Evolutionary conservation across 2,113 vertebrate species (phyloP).

Genomic region (Gallinago undulata): DNA sequence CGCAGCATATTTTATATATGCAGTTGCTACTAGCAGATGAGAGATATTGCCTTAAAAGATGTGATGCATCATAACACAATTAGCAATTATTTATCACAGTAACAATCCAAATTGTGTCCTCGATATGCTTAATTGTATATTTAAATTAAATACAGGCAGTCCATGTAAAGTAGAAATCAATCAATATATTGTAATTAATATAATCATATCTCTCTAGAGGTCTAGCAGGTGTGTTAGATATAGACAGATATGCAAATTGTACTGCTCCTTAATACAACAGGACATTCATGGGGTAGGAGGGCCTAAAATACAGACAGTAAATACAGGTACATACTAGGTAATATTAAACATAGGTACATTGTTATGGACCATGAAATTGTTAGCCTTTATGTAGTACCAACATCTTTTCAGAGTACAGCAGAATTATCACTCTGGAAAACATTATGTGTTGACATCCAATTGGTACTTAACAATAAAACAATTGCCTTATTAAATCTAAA

Average conservation of each 20-base stretch:
- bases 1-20: not conserved
- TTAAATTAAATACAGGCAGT: slow-evolving; percentile 33
- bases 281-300: not conserved
- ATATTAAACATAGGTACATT: not conserved
- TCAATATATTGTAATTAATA: slow-evolving; percentile 62
- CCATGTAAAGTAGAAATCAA: slow-evolving; percentile 31
- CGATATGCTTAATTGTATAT: slow-evolving; percentile 27
- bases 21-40: not conserved
- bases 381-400: not conserved
- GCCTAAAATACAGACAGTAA: not conserved
- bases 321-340: not conserved
- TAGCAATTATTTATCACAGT: slow-evolving; percentile 27
- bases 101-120: slow-evolving; percentile 21
- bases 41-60: slow-evolving; percentile 1
- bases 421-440: slow-evolving; percentile 21
- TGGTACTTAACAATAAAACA: slow-evolving; percentile 55
- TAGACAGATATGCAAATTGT: not conserved
- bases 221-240: slow-evolving; percentile 14
- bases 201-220: slow-evolving; percentile 31
- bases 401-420: not conserved
- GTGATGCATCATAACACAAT: not conserved
- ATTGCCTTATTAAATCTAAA: slow-evolving; percentile 64
- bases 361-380: not conserved
- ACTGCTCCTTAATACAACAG: not conserved
- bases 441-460: slow-evolving; percentile 37